A percentile compares a stretch with the other conserved stretches of the same genome.
Conservation (phyloP, 2,113 vertebrate species). For the Nothobranchius kuhntae region DNA sequence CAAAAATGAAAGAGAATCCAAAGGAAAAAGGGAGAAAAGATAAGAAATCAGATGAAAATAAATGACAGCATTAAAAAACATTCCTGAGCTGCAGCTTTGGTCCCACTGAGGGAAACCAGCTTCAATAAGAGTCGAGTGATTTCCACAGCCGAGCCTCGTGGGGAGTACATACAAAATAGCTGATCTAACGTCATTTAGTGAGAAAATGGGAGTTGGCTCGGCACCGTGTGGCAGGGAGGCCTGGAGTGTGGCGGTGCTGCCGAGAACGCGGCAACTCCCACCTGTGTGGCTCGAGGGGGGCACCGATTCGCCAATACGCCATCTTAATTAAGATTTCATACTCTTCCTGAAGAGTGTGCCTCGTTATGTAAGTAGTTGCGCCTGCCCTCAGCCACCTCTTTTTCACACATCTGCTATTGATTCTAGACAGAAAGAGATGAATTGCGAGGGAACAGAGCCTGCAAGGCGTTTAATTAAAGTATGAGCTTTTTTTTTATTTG, state of each 20-base stretch:
- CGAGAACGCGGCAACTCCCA: slow-evolving; percentile 42
- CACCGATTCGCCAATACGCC: slow-evolving; percentile 42
- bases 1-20: not conserved
- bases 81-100: not conserved
- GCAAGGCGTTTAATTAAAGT: slow-evolving; percentile 51
- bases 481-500: not conserved
- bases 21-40: not conserved
- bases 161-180: slow-evolving; percentile 58
- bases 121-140: slow-evolving; percentile 54
- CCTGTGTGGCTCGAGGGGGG: slow-evolving; percentile 38
- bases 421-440: slow-evolving; percentile 53
- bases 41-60: slow-evolving; percentile 18
- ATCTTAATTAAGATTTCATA: slow-evolving; percentile 72
- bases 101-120: slow-evolving; percentile 33
- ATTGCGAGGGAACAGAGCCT: slow-evolving; percentile 43
- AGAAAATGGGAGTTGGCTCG: slow-evolving; percentile 53
- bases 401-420: slow-evolving; percentile 62
- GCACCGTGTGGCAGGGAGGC: slow-evolving; percentile 11
- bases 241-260: slow-evolving; percentile 23
- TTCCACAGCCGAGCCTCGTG: slow-evolving; percentile 44
- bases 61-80: slow-evolving; percentile 1
- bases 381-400: slow-evolving; percentile 50
- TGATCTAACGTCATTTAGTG: slow-evolving; percentile 56
- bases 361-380: slow-evolving; percentile 52
- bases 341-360: slow-evolving; percentile 57